Conservation (phyloP, 2,113 vertebrate species). For the Ameiurus melas region DNA sequence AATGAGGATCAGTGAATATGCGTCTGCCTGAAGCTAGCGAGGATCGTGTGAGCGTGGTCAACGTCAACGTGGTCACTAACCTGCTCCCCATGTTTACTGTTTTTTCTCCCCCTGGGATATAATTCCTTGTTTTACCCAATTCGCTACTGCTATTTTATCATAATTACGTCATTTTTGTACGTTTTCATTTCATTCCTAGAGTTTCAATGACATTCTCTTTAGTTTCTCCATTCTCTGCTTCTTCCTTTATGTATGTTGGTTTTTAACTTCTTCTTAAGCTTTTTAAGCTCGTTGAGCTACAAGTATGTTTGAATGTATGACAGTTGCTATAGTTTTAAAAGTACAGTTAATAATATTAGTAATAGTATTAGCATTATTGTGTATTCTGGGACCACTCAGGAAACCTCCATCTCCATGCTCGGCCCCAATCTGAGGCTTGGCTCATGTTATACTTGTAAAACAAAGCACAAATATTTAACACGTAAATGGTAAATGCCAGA, state of each 20-base stretch:
- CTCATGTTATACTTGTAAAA: background rate
- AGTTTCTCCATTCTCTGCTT: background rate
- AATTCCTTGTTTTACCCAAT: background rate
- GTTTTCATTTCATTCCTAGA: background rate
- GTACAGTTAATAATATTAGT: background rate
- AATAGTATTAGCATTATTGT: background rate
- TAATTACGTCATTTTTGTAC: background rate
- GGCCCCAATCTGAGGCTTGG: slow-evolving; percentile 25
- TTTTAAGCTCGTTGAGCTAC: background rate
- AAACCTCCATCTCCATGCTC: slow-evolving; percentile 29
- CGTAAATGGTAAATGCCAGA: background rate
- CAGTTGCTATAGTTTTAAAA: too few species aligned
- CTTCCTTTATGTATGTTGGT: background rate
- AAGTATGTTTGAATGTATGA: too few species aligned
- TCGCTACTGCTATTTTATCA: background rate
- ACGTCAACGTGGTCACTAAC: background rate
- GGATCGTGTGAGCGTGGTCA: background rate
- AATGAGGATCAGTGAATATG: background rate
- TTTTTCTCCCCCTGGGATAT: background rate
- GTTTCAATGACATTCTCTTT: background rate
- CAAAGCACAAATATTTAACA: background rate
- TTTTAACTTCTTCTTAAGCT: background rate
- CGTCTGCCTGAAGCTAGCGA: background rate
- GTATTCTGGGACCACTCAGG: background rate
- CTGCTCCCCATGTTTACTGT: background rate